phyloP scores from a whole-genome alignment of 2,888 invertebrate genomes.

The Mimumesa dahlbomi region DNA sequence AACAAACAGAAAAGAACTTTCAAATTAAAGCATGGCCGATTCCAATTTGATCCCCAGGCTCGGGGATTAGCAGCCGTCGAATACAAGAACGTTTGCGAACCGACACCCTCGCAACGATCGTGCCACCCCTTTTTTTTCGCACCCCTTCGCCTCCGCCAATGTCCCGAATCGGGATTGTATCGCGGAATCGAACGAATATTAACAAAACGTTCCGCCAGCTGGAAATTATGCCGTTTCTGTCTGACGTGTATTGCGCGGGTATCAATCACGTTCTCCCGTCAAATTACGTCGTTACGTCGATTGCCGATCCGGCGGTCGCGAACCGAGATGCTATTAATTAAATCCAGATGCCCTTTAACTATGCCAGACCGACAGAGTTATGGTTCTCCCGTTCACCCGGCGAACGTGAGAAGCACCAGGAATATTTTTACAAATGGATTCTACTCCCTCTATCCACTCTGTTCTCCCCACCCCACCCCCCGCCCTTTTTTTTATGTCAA shows the following conservation, averaged over 20 bases:
- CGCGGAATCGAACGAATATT: slow-evolving; percentile 55
- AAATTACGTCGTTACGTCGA: slow-evolving; percentile 36
- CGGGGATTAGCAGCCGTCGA: slow-evolving; percentile 53
- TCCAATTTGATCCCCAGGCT: slow-evolving; percentile 63
- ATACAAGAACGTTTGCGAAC: slow-evolving; percentile 41
- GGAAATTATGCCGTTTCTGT: slow-evolving; percentile 55
- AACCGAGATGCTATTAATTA: slow-evolving; percentile 54
- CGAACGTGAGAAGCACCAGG: not conserved
- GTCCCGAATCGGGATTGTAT: slow-evolving; percentile 37
- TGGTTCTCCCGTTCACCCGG: not conserved
- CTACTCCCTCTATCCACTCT: no score
- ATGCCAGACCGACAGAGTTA: slow-evolving; percentile 24
- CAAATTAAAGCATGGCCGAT: slow-evolving; percentile 68
- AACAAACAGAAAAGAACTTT: slow-evolving; percentile 55
- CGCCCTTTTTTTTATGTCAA: not conserved
- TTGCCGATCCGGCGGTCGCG: slow-evolving; percentile 10
- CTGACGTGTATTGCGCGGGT: slow-evolving; percentile 37
- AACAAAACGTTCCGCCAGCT: slow-evolving; percentile 38
- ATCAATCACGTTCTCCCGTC: slow-evolving; percentile 41
- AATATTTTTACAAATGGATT: not conserved
- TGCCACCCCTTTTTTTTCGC: not conserved
- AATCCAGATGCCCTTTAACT: slow-evolving; percentile 54
- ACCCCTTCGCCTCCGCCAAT: not conserved
- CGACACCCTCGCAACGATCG: not conserved
- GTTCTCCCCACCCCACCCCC: not conserved